Conservation (phyloP, 1,140 invertebrate genomes). For the Drosophila parvula region DNA sequence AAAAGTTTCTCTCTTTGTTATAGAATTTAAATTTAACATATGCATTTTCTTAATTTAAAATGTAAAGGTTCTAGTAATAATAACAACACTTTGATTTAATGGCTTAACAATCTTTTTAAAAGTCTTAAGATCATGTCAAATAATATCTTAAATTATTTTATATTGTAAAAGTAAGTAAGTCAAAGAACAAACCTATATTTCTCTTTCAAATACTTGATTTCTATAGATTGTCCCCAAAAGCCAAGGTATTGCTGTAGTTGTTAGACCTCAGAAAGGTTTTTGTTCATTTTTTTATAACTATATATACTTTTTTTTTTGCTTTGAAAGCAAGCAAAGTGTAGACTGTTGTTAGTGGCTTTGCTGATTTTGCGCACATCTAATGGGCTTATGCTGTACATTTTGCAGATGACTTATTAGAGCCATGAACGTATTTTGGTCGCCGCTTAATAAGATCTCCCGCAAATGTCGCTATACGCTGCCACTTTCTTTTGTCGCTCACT, state of each 20-base stretch:
- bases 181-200: background rate
- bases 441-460: slow-evolving; percentile 40
- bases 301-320: background rate
- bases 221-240: background rate
- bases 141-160: background rate
- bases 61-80: background rate
- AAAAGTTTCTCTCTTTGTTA: too few species aligned
- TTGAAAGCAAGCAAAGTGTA: slow-evolving; percentile 17
- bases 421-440: slow-evolving; percentile 52
- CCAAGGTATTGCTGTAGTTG: slow-evolving; percentile 27
- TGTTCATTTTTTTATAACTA: slow-evolving; percentile 15
- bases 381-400: slow-evolving; percentile 77
- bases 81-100: background rate
- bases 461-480: slow-evolving; percentile 33
- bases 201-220: background rate
- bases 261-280: background rate
- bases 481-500: slow-evolving; percentile 77
- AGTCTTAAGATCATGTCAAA: background rate
- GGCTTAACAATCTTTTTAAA: background rate
- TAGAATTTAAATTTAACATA: background rate
- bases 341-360: slow-evolving; percentile 30
- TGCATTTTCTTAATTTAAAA: background rate
- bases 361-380: slow-evolving; percentile 64
- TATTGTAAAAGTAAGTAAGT: background rate
- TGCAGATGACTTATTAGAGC: slow-evolving; percentile 59